A percentile compares a stretch with the other conserved stretches of the same genome.
Evolutionary conservation across 2,797 vertebrate genomes (phyloP).

Genomic region (Botia almorhae): DNA sequence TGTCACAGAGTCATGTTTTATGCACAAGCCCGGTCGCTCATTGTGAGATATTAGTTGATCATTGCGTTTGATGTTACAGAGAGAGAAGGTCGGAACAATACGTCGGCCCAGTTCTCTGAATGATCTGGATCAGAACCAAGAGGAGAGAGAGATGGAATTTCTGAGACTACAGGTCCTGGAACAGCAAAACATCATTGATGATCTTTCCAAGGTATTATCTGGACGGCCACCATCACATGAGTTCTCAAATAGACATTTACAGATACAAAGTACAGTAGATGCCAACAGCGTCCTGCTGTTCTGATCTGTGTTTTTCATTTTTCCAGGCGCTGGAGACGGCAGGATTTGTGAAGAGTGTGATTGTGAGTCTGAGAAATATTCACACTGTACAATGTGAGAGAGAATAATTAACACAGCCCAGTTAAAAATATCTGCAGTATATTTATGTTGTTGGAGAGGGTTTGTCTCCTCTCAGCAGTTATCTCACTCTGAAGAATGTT

Average conservation of each 20-base stretch:
- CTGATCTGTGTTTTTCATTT: too few relatives aligned
- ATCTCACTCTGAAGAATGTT: conserved; percentile 1
- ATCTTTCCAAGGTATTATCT: conserved; percentile 88
- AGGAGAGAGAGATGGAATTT: conserved; percentile 91
- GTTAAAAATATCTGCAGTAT: conserved; percentile 10
- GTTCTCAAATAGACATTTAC: conserved; percentile 25
- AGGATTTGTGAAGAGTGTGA: conserved; percentile 91
- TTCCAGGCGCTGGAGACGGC: conserved; percentile 95
- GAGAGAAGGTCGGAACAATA: conserved; percentile 80
- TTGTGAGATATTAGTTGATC: conserved; percentile 9
- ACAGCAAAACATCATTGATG: conserved; percentile 93
- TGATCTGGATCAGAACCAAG: conserved; percentile 91
- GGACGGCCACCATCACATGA: neutral
- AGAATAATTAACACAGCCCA: neutral
- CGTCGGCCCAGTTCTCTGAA: conserved; percentile 93
- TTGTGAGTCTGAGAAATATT: conserved; percentile 81
- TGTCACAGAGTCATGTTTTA: neutral
- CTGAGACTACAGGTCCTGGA: conserved; percentile 89
- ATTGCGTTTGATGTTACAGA: conserved; percentile 70
- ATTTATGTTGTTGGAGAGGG: neutral
- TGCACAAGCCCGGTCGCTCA: neutral
- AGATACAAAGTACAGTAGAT: neutral
- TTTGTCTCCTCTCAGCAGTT: neutral
- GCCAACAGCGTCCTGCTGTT: neutral
- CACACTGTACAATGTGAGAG: neutral